Percentiles rank a stretch among this genome's conserved stretches.
Evolutionary conservation across 1,140 invertebrate species (phyloP).

Genomic region (Monomorium pharaonis): DNA sequence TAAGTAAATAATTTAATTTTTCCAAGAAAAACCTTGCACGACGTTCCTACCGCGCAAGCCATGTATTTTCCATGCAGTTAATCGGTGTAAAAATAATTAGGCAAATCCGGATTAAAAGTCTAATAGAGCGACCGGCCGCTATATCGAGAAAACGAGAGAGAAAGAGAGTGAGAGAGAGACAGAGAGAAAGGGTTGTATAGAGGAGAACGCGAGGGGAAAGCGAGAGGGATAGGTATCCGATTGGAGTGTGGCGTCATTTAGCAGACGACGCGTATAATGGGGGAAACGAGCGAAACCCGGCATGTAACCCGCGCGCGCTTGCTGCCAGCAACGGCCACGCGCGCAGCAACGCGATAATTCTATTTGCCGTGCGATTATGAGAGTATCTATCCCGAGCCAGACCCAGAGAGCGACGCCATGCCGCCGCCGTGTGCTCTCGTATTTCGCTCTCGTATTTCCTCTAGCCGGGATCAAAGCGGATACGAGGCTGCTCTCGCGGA

Average conservation of each 20-base stretch:
- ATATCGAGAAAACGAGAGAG: background rate
- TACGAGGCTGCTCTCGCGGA: slow-evolving; percentile 68
- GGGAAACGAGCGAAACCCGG: slow-evolving; percentile 73
- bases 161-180: slow-evolving; percentile 8
- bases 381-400: slow-evolving; percentile 73
- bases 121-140: background rate
- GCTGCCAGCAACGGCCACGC: slow-evolving; percentile 64
- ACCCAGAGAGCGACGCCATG: slow-evolving; percentile 10
- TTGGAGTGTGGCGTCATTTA: slow-evolving; percentile 68
- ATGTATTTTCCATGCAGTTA: background rate
- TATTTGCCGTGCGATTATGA: slow-evolving; percentile 79
- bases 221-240: slow-evolving; percentile 47
- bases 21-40: background rate
- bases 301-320: slow-evolving; percentile 67
- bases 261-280: slow-evolving; percentile 73
- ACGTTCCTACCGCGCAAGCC: background rate
- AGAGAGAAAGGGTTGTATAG: background rate
- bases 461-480: slow-evolving; percentile 75
- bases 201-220: background rate
- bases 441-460: slow-evolving; percentile 75
- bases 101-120: background rate
- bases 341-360: slow-evolving; percentile 77
- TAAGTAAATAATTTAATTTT: background rate
- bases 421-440: slow-evolving; percentile 61
- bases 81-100: background rate